Percentiles rank a stretch among this genome's conserved stretches.
These are phyloP conservation scores for Tympanuchus pallidicinctus DNA, from an alignment of 2,113 vertebrate genomes.

Conservation along the genomic window DNA sequence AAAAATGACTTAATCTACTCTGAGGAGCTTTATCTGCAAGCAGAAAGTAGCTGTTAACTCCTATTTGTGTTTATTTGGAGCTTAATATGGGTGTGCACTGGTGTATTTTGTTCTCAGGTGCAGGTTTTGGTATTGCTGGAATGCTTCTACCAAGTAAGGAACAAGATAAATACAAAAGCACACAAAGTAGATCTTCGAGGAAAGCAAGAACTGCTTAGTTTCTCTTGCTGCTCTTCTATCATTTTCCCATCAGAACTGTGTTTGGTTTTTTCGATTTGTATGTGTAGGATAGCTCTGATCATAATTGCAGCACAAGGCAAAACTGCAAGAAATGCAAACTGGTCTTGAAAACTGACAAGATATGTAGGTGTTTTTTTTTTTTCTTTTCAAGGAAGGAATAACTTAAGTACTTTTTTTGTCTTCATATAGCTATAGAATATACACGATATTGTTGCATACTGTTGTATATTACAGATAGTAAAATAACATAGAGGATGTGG, in stretches of 20 bases:
- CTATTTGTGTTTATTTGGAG: not conserved
- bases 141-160: not conserved
- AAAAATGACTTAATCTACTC: not conserved
- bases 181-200: not conserved
- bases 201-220: not conserved
- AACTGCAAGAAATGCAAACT: not conserved
- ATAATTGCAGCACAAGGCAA: not conserved
- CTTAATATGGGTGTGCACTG: not conserved
- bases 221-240: too few relatives aligned
- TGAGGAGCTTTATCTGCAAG: not conserved
- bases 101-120: not conserved
- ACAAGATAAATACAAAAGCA: not conserved
- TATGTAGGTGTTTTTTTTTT: not conserved
- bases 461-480: not conserved
- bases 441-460: not conserved
- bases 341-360: not conserved
- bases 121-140: not conserved
- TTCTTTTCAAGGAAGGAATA: not conserved
- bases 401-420: not conserved
- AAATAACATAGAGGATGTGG: not conserved
- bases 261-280: not conserved
- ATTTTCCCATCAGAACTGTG: not conserved
- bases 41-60: not conserved
- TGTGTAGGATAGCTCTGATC: not conserved
- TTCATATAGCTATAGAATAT: not conserved